Conservation (phyloP, 2,888 invertebrate species). For the Pseudococcus jackbeardsleyi region DNA sequence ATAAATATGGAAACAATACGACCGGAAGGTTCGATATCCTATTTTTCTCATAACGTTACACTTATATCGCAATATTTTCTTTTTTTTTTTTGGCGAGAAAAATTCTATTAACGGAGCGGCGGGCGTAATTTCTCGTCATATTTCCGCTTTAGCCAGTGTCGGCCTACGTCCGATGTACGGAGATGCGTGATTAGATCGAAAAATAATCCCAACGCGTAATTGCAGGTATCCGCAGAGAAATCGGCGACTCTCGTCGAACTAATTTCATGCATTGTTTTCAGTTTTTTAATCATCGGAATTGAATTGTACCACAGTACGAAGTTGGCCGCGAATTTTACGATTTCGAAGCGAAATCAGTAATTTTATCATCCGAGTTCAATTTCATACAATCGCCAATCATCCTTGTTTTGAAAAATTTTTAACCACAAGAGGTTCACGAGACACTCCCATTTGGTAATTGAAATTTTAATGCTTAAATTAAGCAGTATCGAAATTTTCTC, state of each 20-base stretch:
- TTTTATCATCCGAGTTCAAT: not conserved
- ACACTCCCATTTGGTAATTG: not conserved
- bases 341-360: not conserved
- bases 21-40: conserved; percentile 21
- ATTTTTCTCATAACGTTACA: not conserved
- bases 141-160: not conserved
- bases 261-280: not conserved
- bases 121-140: not conserved
- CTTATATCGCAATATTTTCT: not conserved
- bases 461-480: not conserved
- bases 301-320: not conserved
- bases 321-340: not conserved
- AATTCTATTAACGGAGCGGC: not conserved
- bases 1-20: conserved; percentile 35
- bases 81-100: not conserved
- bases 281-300: not conserved
- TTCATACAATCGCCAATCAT: not conserved
- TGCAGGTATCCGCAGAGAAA: not conserved
- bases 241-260: not conserved
- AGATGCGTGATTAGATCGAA: conserved; percentile 52
- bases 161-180: not conserved
- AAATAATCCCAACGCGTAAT: conserved; percentile 39
- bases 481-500: no score
- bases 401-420: no score
- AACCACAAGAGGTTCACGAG: not conserved